Evolutionary conservation across 1,140 invertebrate genomes (phyloP), one percentile per base, ranked within the genome.

Genomic region (Stegodyphus mimosarum): DNA sequence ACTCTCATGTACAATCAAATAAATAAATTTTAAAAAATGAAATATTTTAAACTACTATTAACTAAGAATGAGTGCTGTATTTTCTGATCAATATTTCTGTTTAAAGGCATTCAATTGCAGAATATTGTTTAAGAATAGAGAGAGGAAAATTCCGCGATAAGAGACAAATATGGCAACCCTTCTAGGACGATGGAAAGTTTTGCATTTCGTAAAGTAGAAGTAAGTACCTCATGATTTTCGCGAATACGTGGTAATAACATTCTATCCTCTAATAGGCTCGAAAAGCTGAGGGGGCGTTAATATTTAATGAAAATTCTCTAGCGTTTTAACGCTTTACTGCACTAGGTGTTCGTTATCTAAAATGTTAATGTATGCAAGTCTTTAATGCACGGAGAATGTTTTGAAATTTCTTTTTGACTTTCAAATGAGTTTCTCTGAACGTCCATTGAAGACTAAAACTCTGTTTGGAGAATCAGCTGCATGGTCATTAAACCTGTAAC

Each of bases 241-340:
- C 15, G 55, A 60, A 15, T 60, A 52, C 15, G 52, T 52, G 18
- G 17, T 74, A 74, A 74, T 74, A 74, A 63, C 53, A 74, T 15
- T 18, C 67, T 11, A 33, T 77, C 75, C 63, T 51, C 49, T 66
- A 77, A 51, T 66, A 77, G 75, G 75, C 55, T 77, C 49, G 72
- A 60, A 15, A 13, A 17, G 55, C 72, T 74, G 64, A 77, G 17
- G 75, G 66, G 63, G 75, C 48, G 75, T 77, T 77, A 55, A 77
- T 77, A 77, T 77, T 77, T 77, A 77, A 77, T 77, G 75, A 67
- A 77, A 77, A 77, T 48, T 51, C 55, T 15, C 60, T 17, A 67
- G 60, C 63, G 63, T 67, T 67, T 67, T 15, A 67, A 49, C 17
- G 48, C 15, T 33, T 77, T 48, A 55, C 63, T 18, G 17, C 5